A percentile compares a stretch with the other conserved stretches of the same genome.
Evolutionary conservation across 2,888 invertebrate genomes (phyloP).

Genomic region (Drosophila yooni): DNA sequence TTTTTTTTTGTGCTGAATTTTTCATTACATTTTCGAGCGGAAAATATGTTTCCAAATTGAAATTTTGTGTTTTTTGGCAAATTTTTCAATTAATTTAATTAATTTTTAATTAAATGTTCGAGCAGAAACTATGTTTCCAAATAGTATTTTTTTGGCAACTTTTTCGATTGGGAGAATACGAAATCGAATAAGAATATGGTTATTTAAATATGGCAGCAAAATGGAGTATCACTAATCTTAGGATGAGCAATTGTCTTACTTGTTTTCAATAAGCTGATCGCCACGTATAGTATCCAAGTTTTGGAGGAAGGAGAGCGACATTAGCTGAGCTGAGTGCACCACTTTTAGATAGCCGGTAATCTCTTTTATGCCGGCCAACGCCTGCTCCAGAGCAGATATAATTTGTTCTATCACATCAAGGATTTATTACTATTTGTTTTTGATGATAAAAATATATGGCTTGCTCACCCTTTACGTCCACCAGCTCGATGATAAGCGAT

Average conservation of each 20-base stretch:
- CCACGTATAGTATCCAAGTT: slow-evolving; percentile 88
- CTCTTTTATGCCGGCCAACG: slow-evolving; percentile 87
- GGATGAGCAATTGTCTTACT: slow-evolving; percentile 51
- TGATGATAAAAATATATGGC: accelerated
- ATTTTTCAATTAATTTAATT: too few species aligned
- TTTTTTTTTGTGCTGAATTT: not conserved
- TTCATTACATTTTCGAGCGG: not conserved
- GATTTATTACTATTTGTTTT: not conserved
- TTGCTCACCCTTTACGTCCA: slow-evolving; percentile 69
- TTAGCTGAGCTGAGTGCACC: slow-evolving; percentile 87
- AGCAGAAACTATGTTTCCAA: not conserved
- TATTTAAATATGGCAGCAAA: not conserved
- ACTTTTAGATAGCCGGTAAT: slow-evolving; percentile 89
- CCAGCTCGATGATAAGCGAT: slow-evolving; percentile 87
- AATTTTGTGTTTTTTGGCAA: too few species aligned
- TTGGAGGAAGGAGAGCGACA: slow-evolving; percentile 88
- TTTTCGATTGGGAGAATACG: too few species aligned
- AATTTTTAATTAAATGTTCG: not conserved
- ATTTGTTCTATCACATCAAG: slow-evolving; percentile 61
- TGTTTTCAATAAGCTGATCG: slow-evolving; percentile 80
- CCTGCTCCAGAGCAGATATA: slow-evolving; percentile 86
- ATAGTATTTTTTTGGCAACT: too few species aligned
- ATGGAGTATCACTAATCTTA: not conserved
- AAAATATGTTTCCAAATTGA: too few species aligned
- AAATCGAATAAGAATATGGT: too few species aligned